These are phyloP conservation scores for Oenanthe oenanthe DNA, from an alignment of 2,113 vertebrate genomes.

Conservation along the genomic window DNA sequence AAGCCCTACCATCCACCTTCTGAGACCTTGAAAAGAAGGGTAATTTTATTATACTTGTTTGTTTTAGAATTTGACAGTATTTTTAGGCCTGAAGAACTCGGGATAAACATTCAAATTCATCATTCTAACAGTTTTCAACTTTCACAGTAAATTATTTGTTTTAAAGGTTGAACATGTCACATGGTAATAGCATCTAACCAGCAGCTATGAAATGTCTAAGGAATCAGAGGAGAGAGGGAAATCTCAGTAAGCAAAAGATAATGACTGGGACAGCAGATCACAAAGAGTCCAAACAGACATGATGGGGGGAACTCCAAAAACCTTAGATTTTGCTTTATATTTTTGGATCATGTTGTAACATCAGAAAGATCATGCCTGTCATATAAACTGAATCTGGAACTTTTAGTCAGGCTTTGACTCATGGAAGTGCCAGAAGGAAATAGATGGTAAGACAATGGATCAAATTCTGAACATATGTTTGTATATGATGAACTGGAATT, in stretches of 20 bases:
- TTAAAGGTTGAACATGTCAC: conserved; percentile 43
- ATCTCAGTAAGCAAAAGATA: not conserved
- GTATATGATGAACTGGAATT: not conserved
- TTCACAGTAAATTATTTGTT: conserved; percentile 55
- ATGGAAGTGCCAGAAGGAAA: not conserved
- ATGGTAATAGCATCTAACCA: conserved; percentile 23
- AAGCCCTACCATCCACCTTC: not conserved
- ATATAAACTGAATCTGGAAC: not conserved
- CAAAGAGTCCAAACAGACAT: not conserved
- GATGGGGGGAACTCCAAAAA: not conserved
- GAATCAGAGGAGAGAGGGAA: not conserved
- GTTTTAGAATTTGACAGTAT: not conserved
- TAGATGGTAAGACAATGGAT: not conserved
- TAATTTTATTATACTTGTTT: not conserved
- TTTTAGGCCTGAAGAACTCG: not conserved
- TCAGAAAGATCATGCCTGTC: not conserved
- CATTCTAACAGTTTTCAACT: conserved; percentile 19
- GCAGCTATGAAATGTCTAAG: conserved; percentile 47
- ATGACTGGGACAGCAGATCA: not conserved
- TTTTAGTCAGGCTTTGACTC: not conserved
- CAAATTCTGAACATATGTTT: not conserved
- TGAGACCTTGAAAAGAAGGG: not conserved
- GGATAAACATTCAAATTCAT: not conserved
- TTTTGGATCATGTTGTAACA: not conserved
- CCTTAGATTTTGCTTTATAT: not conserved